Evolutionary conservation across 1,140 invertebrate genomes (phyloP).

Genomic region (Adoxophyes honmai): DNA sequence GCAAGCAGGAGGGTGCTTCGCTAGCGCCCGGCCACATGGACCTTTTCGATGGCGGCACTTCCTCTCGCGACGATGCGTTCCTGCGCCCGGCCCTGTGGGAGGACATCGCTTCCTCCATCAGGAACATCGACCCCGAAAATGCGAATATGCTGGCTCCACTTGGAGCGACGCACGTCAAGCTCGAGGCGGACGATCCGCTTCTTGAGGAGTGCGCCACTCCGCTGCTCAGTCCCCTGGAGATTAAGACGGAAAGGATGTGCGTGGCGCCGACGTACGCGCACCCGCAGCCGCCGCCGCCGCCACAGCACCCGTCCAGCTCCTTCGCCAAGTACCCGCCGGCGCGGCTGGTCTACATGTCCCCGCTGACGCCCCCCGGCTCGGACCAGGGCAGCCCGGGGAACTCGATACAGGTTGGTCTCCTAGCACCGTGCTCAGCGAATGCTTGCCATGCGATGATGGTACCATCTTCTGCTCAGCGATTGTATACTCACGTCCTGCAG

Average conservation of each 20-base stretch:
- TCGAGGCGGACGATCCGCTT: slow-evolving; percentile 84
- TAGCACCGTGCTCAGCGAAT: slow-evolving; percentile 30
- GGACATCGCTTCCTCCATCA: slow-evolving; percentile 92
- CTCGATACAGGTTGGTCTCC: slow-evolving; percentile 65
- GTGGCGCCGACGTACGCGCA: slow-evolving; percentile 68
- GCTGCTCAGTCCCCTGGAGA: slow-evolving; percentile 84
- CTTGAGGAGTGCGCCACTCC: slow-evolving; percentile 78
- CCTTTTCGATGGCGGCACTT: slow-evolving; percentile 68
- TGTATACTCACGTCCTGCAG: slow-evolving; percentile 16
- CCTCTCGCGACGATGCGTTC: slow-evolving; percentile 87
- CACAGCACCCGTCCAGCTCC: slow-evolving; percentile 45
- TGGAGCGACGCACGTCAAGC: slow-evolving; percentile 82
- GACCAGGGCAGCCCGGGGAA: slow-evolving; percentile 88
- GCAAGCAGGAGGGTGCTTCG: slow-evolving; percentile 70
- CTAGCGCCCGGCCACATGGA: slow-evolving; percentile 69
- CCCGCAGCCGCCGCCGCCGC: slow-evolving; percentile 57
- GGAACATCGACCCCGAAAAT: slow-evolving; percentile 92
- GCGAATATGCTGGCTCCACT: slow-evolving; percentile 87
- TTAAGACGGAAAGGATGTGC: slow-evolving; percentile 83
- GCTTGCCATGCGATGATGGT: slow-evolving; percentile 77
- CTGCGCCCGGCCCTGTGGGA: slow-evolving; percentile 91
- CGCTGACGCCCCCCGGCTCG: slow-evolving; percentile 88
- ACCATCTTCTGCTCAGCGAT: slow-evolving; percentile 77
- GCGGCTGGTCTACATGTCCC: slow-evolving; percentile 85
- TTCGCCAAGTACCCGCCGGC: slow-evolving; percentile 67